Conservation (phyloP, 2,797 vertebrate genomes). For the Micropoecilia bifurca region DNA sequence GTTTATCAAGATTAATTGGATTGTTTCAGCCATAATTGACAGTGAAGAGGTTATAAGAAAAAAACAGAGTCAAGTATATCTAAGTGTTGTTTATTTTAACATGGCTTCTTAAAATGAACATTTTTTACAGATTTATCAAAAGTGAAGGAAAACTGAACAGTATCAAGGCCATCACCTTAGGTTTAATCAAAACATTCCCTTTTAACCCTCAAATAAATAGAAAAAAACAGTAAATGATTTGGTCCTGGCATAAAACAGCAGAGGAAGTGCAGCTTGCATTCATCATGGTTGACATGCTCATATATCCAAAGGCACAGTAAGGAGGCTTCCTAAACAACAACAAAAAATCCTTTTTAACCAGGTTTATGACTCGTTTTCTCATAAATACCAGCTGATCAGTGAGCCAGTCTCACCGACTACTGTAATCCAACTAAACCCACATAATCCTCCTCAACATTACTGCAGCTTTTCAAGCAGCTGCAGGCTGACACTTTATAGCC, state of each 20-base stretch:
- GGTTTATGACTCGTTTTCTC: constrained; percentile 16
- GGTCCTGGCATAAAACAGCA: constrained; percentile 59
- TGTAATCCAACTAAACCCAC: constrained; percentile 13
- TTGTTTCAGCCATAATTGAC: background rate
- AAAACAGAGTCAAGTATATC: background rate
- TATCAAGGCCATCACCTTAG: constrained; percentile 21
- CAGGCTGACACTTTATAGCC: constrained; percentile 30
- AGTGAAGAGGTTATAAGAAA: background rate
- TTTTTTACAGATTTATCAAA: constrained; percentile 47
- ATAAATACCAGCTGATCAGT: constrained; percentile 29
- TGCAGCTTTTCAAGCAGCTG: constrained; percentile 48
- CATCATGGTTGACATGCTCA: constrained; percentile 6
- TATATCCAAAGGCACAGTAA: constrained; percentile 53
- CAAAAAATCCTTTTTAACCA: background rate
- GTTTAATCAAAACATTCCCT: constrained; percentile 34
- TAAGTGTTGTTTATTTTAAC: constrained; percentile 63
- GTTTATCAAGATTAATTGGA: no score
- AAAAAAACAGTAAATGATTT: constrained; percentile 42
- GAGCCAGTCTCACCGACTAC: constrained; percentile 29
- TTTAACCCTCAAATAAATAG: constrained; percentile 42
- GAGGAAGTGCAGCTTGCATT: constrained; percentile 6
- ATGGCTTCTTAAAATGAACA: constrained; percentile 26
- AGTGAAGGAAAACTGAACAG: constrained; percentile 39
- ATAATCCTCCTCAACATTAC: constrained; percentile 54
- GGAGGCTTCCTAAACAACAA: constrained; percentile 11